Conservation (phyloP, 2,113 vertebrate species). For the Ammodramus savannarum region DNA sequence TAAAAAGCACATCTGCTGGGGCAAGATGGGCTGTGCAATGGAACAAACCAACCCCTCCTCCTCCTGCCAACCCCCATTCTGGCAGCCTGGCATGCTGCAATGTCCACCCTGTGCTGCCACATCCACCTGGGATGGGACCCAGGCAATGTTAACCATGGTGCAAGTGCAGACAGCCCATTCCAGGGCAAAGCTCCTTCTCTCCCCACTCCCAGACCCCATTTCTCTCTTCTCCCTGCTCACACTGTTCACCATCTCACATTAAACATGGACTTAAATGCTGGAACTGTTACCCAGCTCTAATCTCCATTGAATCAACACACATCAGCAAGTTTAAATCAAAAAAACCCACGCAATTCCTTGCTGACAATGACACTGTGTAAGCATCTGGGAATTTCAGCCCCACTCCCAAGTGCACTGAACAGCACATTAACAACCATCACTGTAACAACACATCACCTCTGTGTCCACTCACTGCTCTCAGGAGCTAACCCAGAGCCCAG, state of each 20-base stretch:
- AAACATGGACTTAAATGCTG: not conserved
- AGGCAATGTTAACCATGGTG: rapidly evolving
- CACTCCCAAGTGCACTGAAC: not conserved
- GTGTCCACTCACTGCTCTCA: not conserved
- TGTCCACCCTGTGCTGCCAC: not conserved
- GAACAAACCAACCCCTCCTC: not conserved
- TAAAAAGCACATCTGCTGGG: not conserved
- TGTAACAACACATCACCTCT: not conserved
- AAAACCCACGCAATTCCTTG: not conserved
- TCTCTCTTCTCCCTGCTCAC: not conserved
- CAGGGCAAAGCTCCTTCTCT: not conserved
- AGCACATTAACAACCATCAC: not conserved
- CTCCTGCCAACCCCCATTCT: not conserved
- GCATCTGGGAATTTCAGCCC: not conserved
- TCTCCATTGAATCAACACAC: not conserved
- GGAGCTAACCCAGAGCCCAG: not conserved
- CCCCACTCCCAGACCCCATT: not conserved
- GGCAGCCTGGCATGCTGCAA: not conserved
- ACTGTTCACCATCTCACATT: rapidly evolving
- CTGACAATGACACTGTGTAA: not conserved
- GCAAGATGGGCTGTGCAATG: not conserved
- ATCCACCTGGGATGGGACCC: not conserved
- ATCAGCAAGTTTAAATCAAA: not conserved
- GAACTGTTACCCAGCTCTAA: not conserved
- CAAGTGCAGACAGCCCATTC: not conserved